Percentiles rank a stretch among this genome's conserved stretches.
Evolutionary conservation across 2,888 invertebrate species (phyloP).

Genomic region (Platerodrilus igneus): DNA sequence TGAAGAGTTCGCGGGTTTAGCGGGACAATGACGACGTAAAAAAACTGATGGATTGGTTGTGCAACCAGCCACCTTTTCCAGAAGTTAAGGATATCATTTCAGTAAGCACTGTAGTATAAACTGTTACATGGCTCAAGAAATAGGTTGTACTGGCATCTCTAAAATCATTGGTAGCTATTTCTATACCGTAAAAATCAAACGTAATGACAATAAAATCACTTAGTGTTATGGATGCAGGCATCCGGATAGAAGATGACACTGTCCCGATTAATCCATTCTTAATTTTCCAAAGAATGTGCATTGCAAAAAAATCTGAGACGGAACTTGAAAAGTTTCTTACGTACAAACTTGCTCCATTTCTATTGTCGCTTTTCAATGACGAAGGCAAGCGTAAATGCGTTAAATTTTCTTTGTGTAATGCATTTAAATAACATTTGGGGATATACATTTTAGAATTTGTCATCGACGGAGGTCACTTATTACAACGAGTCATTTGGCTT

Average conservation of each 20-base stretch:
- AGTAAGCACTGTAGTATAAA: slow-evolving; percentile 25
- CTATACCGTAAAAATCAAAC: slow-evolving; percentile 22
- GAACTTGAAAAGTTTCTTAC: slow-evolving; percentile 15
- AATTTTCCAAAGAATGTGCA: too few species aligned
- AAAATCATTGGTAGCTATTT: slow-evolving; percentile 17
- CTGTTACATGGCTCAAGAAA: slow-evolving; percentile 17
- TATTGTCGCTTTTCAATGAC: slow-evolving; percentile 18
- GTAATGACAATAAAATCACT: slow-evolving; percentile 20
- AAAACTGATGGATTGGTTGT: too few species aligned
- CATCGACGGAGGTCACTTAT: slow-evolving; percentile 31
- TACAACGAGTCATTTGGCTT: slow-evolving; percentile 31
- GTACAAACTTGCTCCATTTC: slow-evolving; percentile 23
- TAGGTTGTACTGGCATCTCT: slow-evolving; percentile 9
- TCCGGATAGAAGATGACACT: slow-evolving; percentile 15
- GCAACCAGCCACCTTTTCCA: too few species aligned
- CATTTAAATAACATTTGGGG: slow-evolving; percentile 11
- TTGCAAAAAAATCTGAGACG: slow-evolving; percentile 11
- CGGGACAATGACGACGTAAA: slow-evolving; percentile 9
- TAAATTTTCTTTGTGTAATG: too few species aligned
- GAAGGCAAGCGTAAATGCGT: slow-evolving; percentile 14
- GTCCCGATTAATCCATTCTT: slow-evolving; percentile 9
- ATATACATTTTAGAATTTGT: slow-evolving; percentile 22
- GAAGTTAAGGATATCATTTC: slow-evolving; percentile 16
- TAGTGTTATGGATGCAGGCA: slow-evolving; percentile 9
- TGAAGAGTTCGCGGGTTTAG: slow-evolving; percentile 14